These are phyloP conservation scores for Actinostola sp. DNA, from an alignment of 92 coral and sea anemone species.

Conservation along the genomic window DNA sequence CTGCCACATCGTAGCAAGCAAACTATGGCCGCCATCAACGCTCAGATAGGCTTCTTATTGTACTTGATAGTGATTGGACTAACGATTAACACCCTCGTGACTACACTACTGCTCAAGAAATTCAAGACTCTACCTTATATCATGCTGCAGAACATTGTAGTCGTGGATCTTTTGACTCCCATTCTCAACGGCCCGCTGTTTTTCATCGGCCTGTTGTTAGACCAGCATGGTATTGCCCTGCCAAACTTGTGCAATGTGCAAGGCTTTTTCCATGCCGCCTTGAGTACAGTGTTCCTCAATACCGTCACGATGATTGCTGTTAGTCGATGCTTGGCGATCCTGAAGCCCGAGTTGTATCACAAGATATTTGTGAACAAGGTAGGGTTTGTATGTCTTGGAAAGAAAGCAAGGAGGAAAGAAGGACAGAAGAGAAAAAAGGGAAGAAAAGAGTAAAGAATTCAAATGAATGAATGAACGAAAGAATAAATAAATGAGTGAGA, in stretches of 20 bases:
- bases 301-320: constrained; percentile 22
- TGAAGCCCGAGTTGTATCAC: constrained; percentile 16
- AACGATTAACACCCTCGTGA: constrained; percentile 25
- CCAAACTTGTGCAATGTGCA: constrained; percentile 23
- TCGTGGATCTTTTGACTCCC: constrained; percentile 5
- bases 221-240: constrained; percentile 7
- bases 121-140: constrained; percentile 25
- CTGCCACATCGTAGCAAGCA: not conserved
- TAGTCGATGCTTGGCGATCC: constrained; percentile 21
- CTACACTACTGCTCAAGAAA: constrained; percentile 6
- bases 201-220: constrained; percentile 11
- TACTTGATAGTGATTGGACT: not conserved
- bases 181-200: constrained; percentile 12
- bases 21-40: not conserved
- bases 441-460: no score
- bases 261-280: constrained; percentile 33
- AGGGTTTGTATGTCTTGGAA: no score
- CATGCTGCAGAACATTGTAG: constrained; percentile 29
- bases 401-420: no score
- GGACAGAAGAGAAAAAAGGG: no score
- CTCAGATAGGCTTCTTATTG: not conserved
- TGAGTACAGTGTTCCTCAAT: constrained; percentile 20
- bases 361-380: constrained; percentile 39
- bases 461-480: no score
- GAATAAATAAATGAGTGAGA: no score